phyloP scores from a whole-genome alignment of 53 echinoderm and acorn worm species.

The Stichopus horrens region DNA sequence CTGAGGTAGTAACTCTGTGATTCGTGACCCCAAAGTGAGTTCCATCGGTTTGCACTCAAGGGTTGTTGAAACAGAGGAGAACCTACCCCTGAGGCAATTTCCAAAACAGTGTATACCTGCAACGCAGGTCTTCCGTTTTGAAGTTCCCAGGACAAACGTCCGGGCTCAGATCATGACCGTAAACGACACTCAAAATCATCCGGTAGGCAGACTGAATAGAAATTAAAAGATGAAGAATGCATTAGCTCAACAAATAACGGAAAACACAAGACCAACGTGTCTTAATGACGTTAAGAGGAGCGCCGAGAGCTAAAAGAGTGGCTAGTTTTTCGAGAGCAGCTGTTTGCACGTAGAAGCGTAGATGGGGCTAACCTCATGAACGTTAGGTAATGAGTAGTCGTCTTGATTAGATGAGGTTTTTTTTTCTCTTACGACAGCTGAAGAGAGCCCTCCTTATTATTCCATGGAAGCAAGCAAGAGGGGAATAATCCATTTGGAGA shows the following conservation, averaged over 20 bases:
- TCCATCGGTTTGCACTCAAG: too few species aligned
- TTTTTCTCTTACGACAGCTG: not conserved
- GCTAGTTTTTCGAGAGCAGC: constrained; percentile 21
- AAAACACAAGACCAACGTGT: constrained; percentile 26
- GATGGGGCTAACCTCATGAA: constrained; percentile 17
- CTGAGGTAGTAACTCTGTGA: too few species aligned
- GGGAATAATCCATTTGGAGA: constrained; percentile 19
- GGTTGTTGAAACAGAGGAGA: too few species aligned
- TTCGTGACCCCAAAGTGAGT: too few species aligned
- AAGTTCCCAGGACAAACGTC: not conserved
- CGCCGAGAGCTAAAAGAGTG: constrained; percentile 7
- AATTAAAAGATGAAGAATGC: constrained; percentile 18
- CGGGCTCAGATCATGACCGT: not conserved
- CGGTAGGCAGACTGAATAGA: not conserved
- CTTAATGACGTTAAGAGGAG: constrained; percentile 27
- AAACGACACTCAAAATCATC: not conserved
- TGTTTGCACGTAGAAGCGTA: constrained; percentile 29
- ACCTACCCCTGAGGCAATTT: too few species aligned
- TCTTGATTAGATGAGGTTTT: constrained; percentile 22
- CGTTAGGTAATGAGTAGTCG: constrained; percentile 12
- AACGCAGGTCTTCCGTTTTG: too few species aligned
- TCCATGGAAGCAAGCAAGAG: not conserved
- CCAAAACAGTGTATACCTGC: too few species aligned
- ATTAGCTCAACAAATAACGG: constrained; percentile 21
- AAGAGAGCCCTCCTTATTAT: constrained; percentile 17